phyloP scores from a whole-genome alignment of 1,140 invertebrate genomes.

The Drosophila albomicans region DNA sequence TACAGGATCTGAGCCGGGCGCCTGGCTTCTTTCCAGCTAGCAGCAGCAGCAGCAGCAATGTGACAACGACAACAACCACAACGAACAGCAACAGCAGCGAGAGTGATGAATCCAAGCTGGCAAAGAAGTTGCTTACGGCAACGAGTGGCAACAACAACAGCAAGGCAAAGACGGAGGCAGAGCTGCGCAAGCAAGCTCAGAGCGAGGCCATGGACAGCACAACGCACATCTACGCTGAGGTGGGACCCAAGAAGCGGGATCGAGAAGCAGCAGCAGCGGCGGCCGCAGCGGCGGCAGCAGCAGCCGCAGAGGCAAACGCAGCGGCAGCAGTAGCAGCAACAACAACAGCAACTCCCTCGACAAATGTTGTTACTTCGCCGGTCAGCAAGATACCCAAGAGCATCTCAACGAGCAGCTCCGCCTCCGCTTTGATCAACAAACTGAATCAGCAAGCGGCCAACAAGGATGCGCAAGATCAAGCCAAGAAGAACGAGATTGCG shows the following conservation, averaged over 20 bases:
- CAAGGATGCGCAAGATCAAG: slow-evolving; percentile 35
- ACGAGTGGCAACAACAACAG: slow-evolving; percentile 41
- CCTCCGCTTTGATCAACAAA: slow-evolving; percentile 70
- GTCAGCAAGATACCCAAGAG: slow-evolving; percentile 80
- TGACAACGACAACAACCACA: slow-evolving; percentile 26
- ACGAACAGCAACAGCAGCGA: slow-evolving; percentile 65
- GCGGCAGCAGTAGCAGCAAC: slow-evolving; percentile 66
- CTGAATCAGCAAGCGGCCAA: slow-evolving; percentile 62
- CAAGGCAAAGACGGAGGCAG: slow-evolving; percentile 47
- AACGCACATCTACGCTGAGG: slow-evolving; percentile 79
- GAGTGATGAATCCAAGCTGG: slow-evolving; percentile 83
- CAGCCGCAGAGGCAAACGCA: slow-evolving; percentile 35
- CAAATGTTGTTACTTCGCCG: slow-evolving; percentile 43
- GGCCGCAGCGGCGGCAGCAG: slow-evolving; percentile 43
- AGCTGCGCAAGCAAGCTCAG: slow-evolving; percentile 61
- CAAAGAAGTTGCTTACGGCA: slow-evolving; percentile 72
- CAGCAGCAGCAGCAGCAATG: slow-evolving; percentile 17
- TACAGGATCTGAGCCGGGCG: slow-evolving; percentile 73
- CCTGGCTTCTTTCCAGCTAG: slow-evolving; percentile 58
- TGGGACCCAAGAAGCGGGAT: slow-evolving; percentile 79
- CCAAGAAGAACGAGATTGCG: slow-evolving; percentile 70
- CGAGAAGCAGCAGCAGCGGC: slow-evolving; percentile 71
- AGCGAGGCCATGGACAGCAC: slow-evolving; percentile 76
- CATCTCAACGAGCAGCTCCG: slow-evolving; percentile 59
- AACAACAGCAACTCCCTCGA: slow-evolving; percentile 17